These are phyloP conservation scores for Conger conger DNA, from an alignment of 2,113 vertebrate species.

Conservation along the genomic window DNA sequence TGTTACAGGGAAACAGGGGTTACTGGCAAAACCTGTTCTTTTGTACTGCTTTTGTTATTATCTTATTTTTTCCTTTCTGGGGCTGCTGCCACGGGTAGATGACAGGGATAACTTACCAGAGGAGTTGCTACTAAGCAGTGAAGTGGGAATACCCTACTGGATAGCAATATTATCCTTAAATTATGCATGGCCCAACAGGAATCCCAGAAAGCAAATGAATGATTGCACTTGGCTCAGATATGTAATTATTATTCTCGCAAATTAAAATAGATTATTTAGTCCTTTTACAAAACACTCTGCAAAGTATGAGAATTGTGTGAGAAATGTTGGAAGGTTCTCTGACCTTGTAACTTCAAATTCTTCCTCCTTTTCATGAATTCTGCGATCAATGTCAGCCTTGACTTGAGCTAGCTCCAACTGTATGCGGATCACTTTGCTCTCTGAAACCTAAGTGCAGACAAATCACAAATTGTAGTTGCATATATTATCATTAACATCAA, in stretches of 20 bases:
- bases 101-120: too few relatives aligned
- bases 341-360: constrained; percentile 67
- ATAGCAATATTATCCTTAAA: too few relatives aligned
- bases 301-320: not conserved
- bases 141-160: too few relatives aligned
- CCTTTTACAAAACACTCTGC: not conserved
- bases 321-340: constrained; percentile 5
- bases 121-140: too few relatives aligned
- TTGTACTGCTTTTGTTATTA: too few relatives aligned
- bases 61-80: too few relatives aligned
- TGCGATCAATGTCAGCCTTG: constrained; percentile 62
- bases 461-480: not conserved
- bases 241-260: not conserved
- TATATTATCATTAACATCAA: not conserved
- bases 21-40: too few relatives aligned
- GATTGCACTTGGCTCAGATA: too few relatives aligned
- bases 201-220: too few relatives aligned
- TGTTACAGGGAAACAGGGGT: not conserved
- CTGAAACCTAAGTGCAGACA: constrained; percentile 56
- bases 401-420: constrained; percentile 65
- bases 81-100: too few relatives aligned
- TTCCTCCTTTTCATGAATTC: constrained; percentile 67
- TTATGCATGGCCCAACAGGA: too few relatives aligned
- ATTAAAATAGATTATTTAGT: not conserved
- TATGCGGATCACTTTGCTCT: constrained; percentile 60